Base-by-base conservation (phyloP, 2,797 vertebrate species). In the Lithobates sylvaticus region DNA sequence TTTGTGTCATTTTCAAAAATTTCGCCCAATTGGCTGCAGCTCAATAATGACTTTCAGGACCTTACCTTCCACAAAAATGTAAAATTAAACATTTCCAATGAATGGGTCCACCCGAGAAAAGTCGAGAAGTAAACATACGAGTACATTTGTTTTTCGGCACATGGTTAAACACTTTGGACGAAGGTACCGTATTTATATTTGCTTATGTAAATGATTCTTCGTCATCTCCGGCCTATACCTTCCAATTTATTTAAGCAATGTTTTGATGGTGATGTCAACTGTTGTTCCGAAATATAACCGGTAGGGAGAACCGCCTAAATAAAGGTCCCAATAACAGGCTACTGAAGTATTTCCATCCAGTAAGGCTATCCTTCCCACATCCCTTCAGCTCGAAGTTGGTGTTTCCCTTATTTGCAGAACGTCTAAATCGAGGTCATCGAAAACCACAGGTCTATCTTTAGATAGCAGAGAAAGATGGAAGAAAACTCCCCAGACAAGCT, bases 341-440 rank as follows among this genome's bases (percentile, higher is more conserved):
- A 73, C 27, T 36, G 67, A 80, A 54, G 50, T 81, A 58, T 81
- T 81, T 81, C 69, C 69, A 61, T 54, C 79, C 79, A 61, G 69
- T 73, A 61, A 72, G 79, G 79, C 58, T 72, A 81, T 58, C 69
- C 79, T 81, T 72, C 79, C 79, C 79, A 72, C 79, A 81, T 72
- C 79, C 79, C 69, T 26, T 72, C 50, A 61, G 29, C 29, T 81
- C 71, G 79, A 61, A 81, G 69, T 26, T 72, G 69, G 79, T 81
- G 47, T 81, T 72, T 73, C 79, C 79, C 79, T 81, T 81, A 72
- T 81, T 81, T 81, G 54, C 69, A 81, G 79, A 81, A 72, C 69
- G 47, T 81, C 69, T 72, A 72, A 47, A 26, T 72, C 58, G 68
- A 81, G 79, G 69, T 72, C 79, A 72, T 78, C n/a, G 10, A 65